Percentiles rank a stretch among this genome's conserved stretches.
phyloP scores from a whole-genome alignment of 2,797 vertebrate species.

The Rhinichthys osculus region DNA sequence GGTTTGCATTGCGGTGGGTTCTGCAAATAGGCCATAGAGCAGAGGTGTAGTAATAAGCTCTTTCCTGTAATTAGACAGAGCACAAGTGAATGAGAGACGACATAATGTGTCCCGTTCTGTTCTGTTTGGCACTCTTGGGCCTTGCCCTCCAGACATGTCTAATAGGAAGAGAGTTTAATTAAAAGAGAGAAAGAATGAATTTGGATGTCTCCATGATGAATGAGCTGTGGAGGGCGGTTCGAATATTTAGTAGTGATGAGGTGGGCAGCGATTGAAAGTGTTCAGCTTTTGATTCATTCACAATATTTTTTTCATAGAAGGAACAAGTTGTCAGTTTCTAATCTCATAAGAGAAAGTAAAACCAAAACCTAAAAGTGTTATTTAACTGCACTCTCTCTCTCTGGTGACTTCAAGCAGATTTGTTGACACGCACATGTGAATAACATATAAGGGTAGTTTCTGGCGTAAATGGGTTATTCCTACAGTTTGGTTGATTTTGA shows the following conservation, averaged over 20 bases:
- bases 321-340: not conserved
- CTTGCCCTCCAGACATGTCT: conserved; percentile 59
- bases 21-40: conserved; percentile 22
- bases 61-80: conserved; percentile 58
- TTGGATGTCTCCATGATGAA: conserved; percentile 34
- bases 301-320: not conserved
- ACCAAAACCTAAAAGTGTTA: not conserved
- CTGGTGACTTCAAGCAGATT: no score
- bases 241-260: conserved; percentile 14
- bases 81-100: conserved; percentile 41
- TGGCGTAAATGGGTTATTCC: not conserved
- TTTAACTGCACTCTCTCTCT: no score
- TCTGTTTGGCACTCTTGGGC: conserved; percentile 48
- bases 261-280: not conserved
- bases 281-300: not conserved
- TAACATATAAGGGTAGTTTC: not conserved
- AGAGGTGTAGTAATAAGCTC: conserved; percentile 45
- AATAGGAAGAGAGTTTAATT: conserved; percentile 57
- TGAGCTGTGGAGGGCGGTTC: not conserved
- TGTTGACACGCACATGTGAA: not conserved
- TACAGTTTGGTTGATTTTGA: not conserved
- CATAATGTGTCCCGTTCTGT: conserved; percentile 38
- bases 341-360: not conserved
- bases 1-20: conserved; percentile 13
- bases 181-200: conserved; percentile 55